Conservation (phyloP, 1,140 invertebrate genomes). For the Platorchestia sp. region DNA sequence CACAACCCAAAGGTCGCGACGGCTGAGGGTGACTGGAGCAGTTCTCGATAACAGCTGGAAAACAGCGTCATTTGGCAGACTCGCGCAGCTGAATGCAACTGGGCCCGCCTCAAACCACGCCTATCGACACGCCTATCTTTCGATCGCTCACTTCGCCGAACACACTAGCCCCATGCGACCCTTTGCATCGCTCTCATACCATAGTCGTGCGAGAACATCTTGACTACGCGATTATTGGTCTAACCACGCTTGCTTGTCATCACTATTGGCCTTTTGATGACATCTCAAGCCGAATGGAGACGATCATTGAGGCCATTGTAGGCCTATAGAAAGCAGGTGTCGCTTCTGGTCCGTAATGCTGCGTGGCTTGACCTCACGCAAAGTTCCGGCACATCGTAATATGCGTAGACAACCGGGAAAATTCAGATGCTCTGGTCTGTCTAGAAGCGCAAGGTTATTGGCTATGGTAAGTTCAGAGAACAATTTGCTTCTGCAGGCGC, state of each 20-base stretch:
- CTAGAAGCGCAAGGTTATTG: neutral
- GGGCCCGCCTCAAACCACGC: constrained; percentile 45
- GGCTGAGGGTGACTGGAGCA: constrained; percentile 55
- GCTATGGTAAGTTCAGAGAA: neutral
- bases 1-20: constrained; percentile 52
- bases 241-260: constrained; percentile 52
- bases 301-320: constrained; percentile 54
- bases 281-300: constrained; percentile 46
- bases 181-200: constrained; percentile 40
- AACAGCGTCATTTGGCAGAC: constrained; percentile 54
- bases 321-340: constrained; percentile 51
- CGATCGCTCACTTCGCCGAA: constrained; percentile 33
- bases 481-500: neutral
- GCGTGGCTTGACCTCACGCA: neutral
- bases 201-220: constrained; percentile 51
- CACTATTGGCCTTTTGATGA: constrained; percentile 54
- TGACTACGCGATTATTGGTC: constrained; percentile 53
- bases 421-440: neutral
- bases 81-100: constrained; percentile 55
- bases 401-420: neutral
- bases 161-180: constrained; percentile 49
- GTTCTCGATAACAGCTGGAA: constrained; percentile 48
- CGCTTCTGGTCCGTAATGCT: neutral
- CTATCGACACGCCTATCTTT: constrained; percentile 39
- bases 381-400: neutral